These are phyloP conservation scores for Tinea semifulvella DNA, from an alignment of 2,888 invertebrate species.

Conservation along the genomic window DNA sequence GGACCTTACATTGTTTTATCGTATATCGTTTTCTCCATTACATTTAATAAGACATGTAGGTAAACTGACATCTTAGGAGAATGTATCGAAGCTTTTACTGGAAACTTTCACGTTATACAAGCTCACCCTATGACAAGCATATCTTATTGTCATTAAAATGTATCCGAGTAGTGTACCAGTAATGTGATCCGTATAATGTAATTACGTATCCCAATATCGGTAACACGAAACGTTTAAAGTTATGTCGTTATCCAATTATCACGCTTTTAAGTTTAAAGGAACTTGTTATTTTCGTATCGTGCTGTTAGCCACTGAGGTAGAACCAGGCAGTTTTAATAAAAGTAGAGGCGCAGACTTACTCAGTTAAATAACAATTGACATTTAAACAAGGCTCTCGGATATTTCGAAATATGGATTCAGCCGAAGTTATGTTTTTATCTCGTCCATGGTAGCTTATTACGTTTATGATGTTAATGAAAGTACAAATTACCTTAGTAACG, in stretches of 20 bases:
- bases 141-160: conserved; percentile 9
- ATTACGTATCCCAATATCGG: conserved; percentile 16
- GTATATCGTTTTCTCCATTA: conserved; percentile 3
- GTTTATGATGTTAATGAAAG: not conserved
- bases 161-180: conserved; percentile 1
- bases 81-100: not conserved
- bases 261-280: conserved; percentile 16
- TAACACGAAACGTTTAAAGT: conserved; percentile 14
- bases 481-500: too few species aligned
- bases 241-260: conserved; percentile 18
- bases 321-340: conserved; percentile 10
- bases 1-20: conserved; percentile 1
- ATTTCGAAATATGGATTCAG: conserved; percentile 15
- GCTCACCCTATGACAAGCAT: conserved; percentile 13
- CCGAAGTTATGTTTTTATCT: conserved; percentile 2
- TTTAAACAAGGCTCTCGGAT: conserved; percentile 15
- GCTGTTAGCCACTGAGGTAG: conserved; percentile 6
- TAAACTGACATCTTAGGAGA: not conserved
- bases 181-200: conserved; percentile 15
- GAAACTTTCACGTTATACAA: not conserved
- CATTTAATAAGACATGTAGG: conserved; percentile 4
- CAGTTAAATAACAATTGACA: conserved; percentile 18
- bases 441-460: not conserved
- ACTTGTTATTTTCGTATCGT: conserved; percentile 7
- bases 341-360: not conserved